Evolutionary conservation across 1,140 invertebrate genomes (phyloP).

Genomic region (Aradophagus sp.): DNA sequence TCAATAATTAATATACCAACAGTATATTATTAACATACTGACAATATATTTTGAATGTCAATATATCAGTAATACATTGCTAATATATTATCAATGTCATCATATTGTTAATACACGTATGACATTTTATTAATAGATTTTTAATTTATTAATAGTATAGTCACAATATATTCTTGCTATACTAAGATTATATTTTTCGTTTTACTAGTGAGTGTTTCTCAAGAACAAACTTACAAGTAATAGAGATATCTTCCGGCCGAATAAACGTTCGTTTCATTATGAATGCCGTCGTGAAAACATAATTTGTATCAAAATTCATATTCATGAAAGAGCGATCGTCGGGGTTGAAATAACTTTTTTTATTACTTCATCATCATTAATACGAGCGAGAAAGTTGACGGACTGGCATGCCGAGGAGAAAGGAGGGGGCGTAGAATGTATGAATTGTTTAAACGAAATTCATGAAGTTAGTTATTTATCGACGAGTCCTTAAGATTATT

Average conservation of each 20-base stretch:
- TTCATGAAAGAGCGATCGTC: slow-evolving; percentile 42
- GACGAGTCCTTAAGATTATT: slow-evolving; percentile 44
- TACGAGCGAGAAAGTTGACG: too few relatives aligned
- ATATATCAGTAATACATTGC: too few relatives aligned
- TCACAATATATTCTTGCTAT: too few relatives aligned
- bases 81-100: too few relatives aligned
- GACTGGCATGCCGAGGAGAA: too few relatives aligned
- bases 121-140: too few relatives aligned
- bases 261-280: slow-evolving; percentile 39
- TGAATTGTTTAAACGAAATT: slow-evolving; percentile 33
- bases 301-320: slow-evolving; percentile 52
- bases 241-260: slow-evolving; percentile 21
- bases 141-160: too few relatives aligned
- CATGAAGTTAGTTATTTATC: slow-evolving; percentile 42
- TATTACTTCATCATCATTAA: slow-evolving; percentile 47
- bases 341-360: slow-evolving; percentile 37
- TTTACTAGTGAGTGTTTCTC: background rate
- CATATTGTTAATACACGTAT: too few relatives aligned
- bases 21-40: too few relatives aligned
- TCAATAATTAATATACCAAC: too few relatives aligned
- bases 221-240: slow-evolving; percentile 15
- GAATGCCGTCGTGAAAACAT: slow-evolving; percentile 28
- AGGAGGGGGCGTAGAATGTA: too few relatives aligned
- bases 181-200: background rate
- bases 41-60: too few relatives aligned